Conservation (phyloP, 1,140 invertebrate species). For the Leguminivora glycinivorella region DNA sequence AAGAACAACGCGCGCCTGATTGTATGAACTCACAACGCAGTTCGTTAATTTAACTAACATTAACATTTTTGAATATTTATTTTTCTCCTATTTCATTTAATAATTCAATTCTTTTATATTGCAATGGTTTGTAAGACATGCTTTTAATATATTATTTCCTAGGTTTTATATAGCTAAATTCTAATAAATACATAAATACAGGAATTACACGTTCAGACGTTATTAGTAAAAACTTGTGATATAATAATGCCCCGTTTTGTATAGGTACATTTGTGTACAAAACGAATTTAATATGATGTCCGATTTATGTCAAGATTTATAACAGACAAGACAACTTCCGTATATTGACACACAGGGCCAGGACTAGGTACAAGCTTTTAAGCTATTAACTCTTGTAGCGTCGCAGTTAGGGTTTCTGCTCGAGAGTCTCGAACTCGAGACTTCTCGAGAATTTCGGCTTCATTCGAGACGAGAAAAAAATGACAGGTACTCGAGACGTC, state of each 20-base stretch:
- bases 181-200: no score
- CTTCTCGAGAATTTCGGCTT: no score
- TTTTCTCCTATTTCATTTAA: no score
- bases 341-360: neutral
- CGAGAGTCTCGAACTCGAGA: no score
- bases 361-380: neutral
- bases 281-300: neutral
- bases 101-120: no score
- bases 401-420: no score
- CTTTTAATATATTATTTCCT: no score
- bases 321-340: neutral
- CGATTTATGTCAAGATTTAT: neutral
- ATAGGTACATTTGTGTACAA: neutral
- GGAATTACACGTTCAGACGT: no score
- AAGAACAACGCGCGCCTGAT: neutral
- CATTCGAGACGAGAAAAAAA: no score
- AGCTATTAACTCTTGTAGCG: neutral
- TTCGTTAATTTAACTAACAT: neutral
- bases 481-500: no score
- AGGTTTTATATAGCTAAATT: no score
- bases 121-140: no score
- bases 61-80: neutral
- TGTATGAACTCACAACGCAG: neutral
- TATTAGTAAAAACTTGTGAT: neutral
- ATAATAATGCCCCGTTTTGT: neutral